Evolutionary conservation across 1,140 invertebrate genomes (phyloP).

Genomic region (Dinoponera quadriceps): DNA sequence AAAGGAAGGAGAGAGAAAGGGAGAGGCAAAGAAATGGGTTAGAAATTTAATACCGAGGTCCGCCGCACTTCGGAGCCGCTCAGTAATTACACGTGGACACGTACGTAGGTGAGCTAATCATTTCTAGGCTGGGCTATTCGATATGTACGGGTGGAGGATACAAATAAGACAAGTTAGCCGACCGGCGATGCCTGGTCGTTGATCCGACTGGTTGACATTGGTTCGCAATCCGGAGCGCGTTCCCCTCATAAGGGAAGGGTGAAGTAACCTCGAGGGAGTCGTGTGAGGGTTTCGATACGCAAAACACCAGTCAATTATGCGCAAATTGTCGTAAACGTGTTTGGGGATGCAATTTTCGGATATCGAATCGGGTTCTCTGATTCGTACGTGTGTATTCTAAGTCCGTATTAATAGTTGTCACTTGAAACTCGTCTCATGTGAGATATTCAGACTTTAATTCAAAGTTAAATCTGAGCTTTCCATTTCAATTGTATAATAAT

Average conservation of each 20-base stretch:
- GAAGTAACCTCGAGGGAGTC: conserved; percentile 22
- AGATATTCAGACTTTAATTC: too few species aligned
- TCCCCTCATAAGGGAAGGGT: conserved; percentile 1
- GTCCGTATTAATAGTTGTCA: too few species aligned
- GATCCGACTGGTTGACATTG: conserved; percentile 32
- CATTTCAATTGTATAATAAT: too few species aligned
- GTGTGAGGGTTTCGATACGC: conserved; percentile 3
- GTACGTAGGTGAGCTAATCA: conserved; percentile 45
- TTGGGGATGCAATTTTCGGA: background rate
- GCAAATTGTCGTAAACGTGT: background rate
- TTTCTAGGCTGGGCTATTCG: conserved; percentile 47
- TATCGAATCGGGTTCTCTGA: background rate
- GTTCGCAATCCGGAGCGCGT: background rate
- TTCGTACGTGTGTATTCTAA: background rate
- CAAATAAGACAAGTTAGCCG: conserved; percentile 27
- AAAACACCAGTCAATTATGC: conserved; percentile 12
- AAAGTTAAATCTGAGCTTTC: too few species aligned
- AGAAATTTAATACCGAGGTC: conserved; percentile 70
- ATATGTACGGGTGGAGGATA: conserved; percentile 32
- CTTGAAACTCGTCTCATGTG: too few species aligned
- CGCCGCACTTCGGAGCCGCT: conserved; percentile 45
- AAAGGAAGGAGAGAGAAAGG: background rate
- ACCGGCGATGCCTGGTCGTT: conserved; percentile 8
- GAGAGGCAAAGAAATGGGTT: conserved; percentile 64
- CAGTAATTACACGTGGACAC: conserved; percentile 55